These are phyloP conservation scores for Anas flavirostris DNA, from an alignment of 2,797 vertebrate species.

Conservation along the genomic window DNA sequence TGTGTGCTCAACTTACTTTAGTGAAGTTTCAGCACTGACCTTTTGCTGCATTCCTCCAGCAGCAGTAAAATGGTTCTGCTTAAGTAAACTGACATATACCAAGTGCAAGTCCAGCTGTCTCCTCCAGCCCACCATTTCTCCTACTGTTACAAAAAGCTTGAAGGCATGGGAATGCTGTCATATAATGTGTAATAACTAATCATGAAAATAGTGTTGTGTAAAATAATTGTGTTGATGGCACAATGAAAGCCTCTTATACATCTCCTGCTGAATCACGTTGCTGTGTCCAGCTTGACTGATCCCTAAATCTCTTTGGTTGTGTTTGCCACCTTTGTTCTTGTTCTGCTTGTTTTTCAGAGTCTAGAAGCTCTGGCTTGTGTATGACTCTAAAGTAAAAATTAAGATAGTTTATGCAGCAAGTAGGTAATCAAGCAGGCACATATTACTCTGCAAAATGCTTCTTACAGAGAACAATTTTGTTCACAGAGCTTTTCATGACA, in stretches of 20 bases:
- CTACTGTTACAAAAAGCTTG: conserved; percentile 41
- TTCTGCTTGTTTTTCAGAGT: background rate
- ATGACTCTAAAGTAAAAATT: background rate
- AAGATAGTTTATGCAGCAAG: background rate
- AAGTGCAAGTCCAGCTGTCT: conserved; percentile 61
- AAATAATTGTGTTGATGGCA: background rate
- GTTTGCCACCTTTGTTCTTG: background rate
- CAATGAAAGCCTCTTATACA: background rate
- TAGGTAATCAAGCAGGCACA: background rate
- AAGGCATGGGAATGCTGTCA: background rate
- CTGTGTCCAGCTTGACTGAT: background rate
- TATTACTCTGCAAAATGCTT: background rate
- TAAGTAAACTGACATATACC: conserved; percentile 61
- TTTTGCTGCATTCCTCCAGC: conserved; percentile 60
- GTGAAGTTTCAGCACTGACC: conserved; percentile 61
- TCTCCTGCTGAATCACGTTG: background rate
- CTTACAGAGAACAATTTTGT: background rate
- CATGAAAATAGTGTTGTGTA: background rate
- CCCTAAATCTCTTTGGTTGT: background rate
- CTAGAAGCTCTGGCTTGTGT: background rate
- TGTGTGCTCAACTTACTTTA: conserved; percentile 51
- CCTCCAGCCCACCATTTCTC: conserved; percentile 49
- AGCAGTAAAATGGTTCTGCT: conserved; percentile 51
- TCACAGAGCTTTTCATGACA: accelerated
- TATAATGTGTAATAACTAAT: background rate